Evolutionary conservation across 2,113 vertebrate species (phyloP).

Genomic region (Aptenodytes patagonicus): DNA sequence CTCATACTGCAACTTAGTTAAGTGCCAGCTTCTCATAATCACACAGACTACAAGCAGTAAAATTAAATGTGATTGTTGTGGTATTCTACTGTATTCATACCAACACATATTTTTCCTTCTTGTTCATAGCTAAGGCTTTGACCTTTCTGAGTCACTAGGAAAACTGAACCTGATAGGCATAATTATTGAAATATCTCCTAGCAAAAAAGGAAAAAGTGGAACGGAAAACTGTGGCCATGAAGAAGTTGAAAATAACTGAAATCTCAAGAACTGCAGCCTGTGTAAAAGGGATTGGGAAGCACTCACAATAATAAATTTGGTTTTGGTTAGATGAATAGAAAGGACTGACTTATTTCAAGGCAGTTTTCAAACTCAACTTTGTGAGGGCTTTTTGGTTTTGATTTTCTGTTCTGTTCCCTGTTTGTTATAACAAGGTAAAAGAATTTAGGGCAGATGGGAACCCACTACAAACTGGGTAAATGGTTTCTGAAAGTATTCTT

Average conservation of each 20-base stretch:
- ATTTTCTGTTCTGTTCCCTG: background rate
- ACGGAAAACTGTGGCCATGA: background rate
- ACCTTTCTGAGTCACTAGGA: background rate
- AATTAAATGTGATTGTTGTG: background rate
- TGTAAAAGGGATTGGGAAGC: background rate
- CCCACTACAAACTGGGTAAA: background rate
- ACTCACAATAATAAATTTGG: background rate
- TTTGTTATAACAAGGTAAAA: background rate
- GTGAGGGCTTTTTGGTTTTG: background rate
- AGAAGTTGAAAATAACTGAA: background rate
- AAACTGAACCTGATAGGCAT: background rate
- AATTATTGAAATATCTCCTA: background rate
- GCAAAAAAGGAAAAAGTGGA: background rate
- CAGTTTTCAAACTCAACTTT: background rate
- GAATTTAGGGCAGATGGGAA: conserved; percentile 2
- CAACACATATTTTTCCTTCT: background rate
- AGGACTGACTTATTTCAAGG: background rate
- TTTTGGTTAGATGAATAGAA: background rate
- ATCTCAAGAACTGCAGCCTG: background rate
- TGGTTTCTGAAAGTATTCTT: background rate
- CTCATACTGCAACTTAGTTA: background rate
- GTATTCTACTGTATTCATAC: background rate
- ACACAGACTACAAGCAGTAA: background rate
- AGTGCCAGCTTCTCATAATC: background rate
- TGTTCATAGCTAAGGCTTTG: background rate